Percentiles rank a stretch among this genome's conserved stretches.
Conservation (phyloP, 2,113 vertebrate genomes). For the Turdus rufiventris region DNA sequence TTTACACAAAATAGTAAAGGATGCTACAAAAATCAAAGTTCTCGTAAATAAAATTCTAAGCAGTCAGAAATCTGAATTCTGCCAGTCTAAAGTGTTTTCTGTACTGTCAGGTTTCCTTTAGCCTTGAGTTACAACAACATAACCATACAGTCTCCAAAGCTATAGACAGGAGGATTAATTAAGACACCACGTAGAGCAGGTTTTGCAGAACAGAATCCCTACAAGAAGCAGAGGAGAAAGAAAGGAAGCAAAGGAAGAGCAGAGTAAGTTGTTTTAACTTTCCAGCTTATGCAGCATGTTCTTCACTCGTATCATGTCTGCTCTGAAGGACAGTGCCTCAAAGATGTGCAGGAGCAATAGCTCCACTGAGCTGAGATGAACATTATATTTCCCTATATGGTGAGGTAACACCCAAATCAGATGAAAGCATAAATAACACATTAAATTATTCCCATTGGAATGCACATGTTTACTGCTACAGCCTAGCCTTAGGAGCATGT, state of each 20-base stretch:
- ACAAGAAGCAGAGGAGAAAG: not conserved
- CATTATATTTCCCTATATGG: not conserved
- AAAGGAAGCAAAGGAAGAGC: not conserved
- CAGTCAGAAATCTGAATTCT: not conserved
- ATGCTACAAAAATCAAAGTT: not conserved
- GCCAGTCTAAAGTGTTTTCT: not conserved
- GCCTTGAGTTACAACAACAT: fast-evolving
- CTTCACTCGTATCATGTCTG: not conserved
- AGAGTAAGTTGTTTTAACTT: not conserved
- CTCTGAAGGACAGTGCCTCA: not conserved
- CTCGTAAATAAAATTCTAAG: not conserved
- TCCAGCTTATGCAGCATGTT: not conserved
- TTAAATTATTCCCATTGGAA: not conserved
- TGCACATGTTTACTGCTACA: not conserved
- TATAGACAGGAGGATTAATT: not conserved
- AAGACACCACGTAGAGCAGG: not conserved
- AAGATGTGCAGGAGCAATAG: not conserved
- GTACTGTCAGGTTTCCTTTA: not conserved
- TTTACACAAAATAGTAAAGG: not conserved
- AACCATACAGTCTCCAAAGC: not conserved
- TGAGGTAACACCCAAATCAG: not conserved
- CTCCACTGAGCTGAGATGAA: not conserved
- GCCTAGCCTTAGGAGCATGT: not conserved
- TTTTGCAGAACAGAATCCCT: not conserved
- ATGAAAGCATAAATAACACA: not conserved